phyloP scores from a whole-genome alignment of 2,888 invertebrate genomes.

The Catocala sponsa region DNA sequence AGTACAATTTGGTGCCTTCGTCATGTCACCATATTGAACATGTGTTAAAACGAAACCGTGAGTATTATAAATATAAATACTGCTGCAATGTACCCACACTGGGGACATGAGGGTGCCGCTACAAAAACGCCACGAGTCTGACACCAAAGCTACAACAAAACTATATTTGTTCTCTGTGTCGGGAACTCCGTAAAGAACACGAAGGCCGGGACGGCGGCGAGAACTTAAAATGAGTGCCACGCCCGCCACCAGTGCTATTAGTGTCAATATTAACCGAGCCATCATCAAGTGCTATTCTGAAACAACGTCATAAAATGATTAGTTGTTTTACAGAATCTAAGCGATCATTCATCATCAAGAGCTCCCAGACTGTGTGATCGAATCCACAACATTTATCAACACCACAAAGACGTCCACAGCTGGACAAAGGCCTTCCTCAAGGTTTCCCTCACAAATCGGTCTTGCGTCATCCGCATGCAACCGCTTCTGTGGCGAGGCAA shows the following conservation, averaged over 20 bases:
- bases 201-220: not conserved
- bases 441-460: no score
- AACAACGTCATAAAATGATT: not conserved
- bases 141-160: not conserved
- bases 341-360: no score
- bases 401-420: no score
- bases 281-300: not conserved
- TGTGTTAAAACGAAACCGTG: not conserved
- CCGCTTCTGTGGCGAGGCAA: no score
- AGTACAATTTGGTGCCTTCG: not conserved
- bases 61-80: not conserved
- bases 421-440: no score
- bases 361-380: no score
- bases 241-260: not conserved
- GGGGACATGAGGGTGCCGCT: slow-evolving; percentile 26
- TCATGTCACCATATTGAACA: not conserved
- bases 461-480: no score
- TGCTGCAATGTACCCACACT: slow-evolving; percentile 28
- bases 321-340: no score
- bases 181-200: not conserved
- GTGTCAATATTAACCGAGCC: not conserved
- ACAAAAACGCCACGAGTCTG: slow-evolving; percentile 1
- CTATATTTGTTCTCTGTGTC: not conserved
- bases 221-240: not conserved
- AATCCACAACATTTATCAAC: no score